A percentile compares a stretch with the other conserved stretches of the same genome.
Evolutionary conservation across 2,797 vertebrate genomes (phyloP).

Genomic region (Protonibea diacanthus): DNA sequence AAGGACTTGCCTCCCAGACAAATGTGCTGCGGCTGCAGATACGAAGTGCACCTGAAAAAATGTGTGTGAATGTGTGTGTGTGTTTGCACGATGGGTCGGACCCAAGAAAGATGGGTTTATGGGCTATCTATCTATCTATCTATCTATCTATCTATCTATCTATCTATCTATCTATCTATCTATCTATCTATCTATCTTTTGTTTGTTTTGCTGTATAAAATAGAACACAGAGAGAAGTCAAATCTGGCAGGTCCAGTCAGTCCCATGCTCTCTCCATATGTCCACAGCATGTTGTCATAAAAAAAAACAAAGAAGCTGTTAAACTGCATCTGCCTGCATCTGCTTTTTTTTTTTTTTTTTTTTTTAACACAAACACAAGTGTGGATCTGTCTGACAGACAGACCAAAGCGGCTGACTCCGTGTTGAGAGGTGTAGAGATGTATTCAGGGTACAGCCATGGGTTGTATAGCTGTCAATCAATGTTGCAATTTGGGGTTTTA

Average conservation of each 20-base stretch:
- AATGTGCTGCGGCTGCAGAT: constrained; percentile 96
- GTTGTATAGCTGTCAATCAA: not conserved
- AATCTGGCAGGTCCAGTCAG: constrained; percentile 20
- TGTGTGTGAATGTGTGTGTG: not conserved
- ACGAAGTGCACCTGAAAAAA: constrained; percentile 91
- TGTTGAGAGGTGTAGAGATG: constrained; percentile 30
- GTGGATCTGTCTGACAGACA: constrained; percentile 32
- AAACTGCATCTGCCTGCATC: constrained; percentile 27
- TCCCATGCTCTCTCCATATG: not conserved
- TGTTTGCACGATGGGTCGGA: constrained; percentile 15
- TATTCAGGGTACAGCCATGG: constrained; percentile 13
- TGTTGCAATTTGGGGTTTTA: not conserved
- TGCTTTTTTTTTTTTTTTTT: not conserved
- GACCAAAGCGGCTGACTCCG: constrained; percentile 36
- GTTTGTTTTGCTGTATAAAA: constrained; percentile 13
- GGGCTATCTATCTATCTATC: constrained; percentile 23
- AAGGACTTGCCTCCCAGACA: constrained; percentile 96
- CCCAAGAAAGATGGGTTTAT: constrained; percentile 18
- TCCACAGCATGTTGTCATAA: constrained; percentile 20
- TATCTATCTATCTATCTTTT: constrained; percentile 21
- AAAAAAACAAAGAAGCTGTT: constrained; percentile 13
- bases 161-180: constrained; percentile 19
- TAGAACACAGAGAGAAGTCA: constrained; percentile 20
- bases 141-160: constrained; percentile 19
- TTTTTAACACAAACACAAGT: constrained; percentile 12